Conservation (phyloP, 2,797 vertebrate genomes). For the Apogon hyalosoma region DNA sequence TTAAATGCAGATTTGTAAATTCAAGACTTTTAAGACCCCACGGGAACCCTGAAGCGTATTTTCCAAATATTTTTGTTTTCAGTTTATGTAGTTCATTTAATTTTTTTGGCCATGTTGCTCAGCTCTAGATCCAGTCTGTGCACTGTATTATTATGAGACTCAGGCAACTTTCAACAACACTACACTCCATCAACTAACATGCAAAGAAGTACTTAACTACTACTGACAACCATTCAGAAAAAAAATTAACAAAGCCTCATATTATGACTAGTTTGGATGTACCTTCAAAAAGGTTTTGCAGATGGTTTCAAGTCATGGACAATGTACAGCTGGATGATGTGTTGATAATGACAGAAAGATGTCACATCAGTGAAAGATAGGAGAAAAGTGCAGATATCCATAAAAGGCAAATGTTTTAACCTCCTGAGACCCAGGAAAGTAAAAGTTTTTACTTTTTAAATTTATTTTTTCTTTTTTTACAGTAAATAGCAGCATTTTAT, state of each 20-base stretch:
- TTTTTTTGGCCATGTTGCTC: too few relatives aligned
- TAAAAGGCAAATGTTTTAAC: neutral
- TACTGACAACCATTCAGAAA: accelerated
- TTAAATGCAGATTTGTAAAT: too few relatives aligned
- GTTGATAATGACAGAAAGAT: constrained; percentile 13
- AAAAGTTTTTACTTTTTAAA: too few relatives aligned
- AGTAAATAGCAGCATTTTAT: too few relatives aligned
- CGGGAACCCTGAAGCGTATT: too few relatives aligned
- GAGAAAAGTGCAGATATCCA: neutral
- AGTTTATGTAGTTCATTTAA: too few relatives aligned
- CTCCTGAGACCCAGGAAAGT: too few relatives aligned
- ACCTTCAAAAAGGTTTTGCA: constrained; percentile 44
- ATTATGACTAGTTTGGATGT: neutral
- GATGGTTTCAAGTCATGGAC: constrained; percentile 61
- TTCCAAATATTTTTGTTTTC: too few relatives aligned
- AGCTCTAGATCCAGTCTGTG: neutral
- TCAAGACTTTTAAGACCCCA: too few relatives aligned
- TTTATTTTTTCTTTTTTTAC: too few relatives aligned
- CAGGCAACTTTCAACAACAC: neutral
- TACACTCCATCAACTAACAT: constrained; percentile 32
- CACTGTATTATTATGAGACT: too few relatives aligned
- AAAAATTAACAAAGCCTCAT: constrained; percentile 18
- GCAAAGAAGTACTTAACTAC: constrained; percentile 19
- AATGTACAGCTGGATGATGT: constrained; percentile 56
- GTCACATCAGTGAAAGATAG: neutral